A percentile compares a stretch with the other conserved stretches of the same genome.
phyloP scores from a whole-genome alignment of 2,113 vertebrate genomes.

The Phaetusa simplex region DNA sequence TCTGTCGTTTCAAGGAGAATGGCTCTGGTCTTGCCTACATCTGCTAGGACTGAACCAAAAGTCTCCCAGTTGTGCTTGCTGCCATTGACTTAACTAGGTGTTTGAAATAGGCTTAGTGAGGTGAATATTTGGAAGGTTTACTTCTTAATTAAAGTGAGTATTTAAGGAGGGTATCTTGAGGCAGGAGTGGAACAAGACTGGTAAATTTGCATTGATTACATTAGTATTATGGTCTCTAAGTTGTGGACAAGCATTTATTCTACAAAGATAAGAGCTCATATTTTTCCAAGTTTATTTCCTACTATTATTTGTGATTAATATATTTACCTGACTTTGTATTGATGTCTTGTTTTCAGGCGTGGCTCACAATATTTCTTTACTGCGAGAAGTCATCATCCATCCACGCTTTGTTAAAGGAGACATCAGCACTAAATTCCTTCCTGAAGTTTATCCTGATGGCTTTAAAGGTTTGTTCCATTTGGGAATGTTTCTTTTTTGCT shows the following conservation, averaged over 20 bases:
- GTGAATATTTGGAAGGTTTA: not conserved
- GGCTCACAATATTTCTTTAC: slow-evolving; percentile 93
- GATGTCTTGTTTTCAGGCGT: slow-evolving; percentile 83
- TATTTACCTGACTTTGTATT: not conserved
- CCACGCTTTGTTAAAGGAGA: slow-evolving; percentile 91
- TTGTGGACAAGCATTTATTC: not conserved
- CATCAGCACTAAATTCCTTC: slow-evolving; percentile 95
- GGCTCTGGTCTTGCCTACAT: not conserved
- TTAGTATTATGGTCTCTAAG: not conserved
- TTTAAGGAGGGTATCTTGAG: not conserved
- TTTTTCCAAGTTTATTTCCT: not conserved
- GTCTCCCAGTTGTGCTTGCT: not conserved
- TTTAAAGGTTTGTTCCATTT: slow-evolving; percentile 85
- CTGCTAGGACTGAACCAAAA: not conserved
- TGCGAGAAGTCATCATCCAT: slow-evolving; percentile 91
- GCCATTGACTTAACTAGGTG: not conserved
- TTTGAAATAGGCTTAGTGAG: not conserved
- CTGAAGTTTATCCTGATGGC: slow-evolving; percentile 94
- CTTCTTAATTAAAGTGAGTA: not conserved
- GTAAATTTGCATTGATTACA: not conserved
- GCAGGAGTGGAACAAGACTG: not conserved
- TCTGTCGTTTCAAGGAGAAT: not conserved
- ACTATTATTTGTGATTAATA: not conserved
- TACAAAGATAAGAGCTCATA: not conserved
- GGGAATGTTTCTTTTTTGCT: not conserved